These are phyloP conservation scores for Muschampia staudingeri DNA, from an alignment of 2,888 invertebrate genomes.

Conservation along the genomic window DNA sequence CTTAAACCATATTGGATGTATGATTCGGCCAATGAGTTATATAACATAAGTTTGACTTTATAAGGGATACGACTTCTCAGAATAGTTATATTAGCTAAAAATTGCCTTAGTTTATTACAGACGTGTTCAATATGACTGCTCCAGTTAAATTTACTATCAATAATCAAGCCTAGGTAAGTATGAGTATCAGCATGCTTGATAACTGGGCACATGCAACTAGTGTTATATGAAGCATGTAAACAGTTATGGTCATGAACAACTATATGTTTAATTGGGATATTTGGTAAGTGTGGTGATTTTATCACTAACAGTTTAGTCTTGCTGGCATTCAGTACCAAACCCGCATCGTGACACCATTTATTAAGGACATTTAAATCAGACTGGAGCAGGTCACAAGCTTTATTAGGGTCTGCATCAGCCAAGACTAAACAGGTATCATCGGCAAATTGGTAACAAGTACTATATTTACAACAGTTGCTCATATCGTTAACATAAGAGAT, in stretches of 20 bases:
- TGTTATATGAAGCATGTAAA: neutral
- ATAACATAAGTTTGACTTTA: neutral
- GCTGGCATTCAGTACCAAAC: neutral
- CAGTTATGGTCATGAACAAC: neutral
- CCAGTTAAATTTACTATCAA: neutral
- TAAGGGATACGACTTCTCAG: neutral
- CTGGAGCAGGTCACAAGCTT: neutral
- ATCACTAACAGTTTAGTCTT: neutral
- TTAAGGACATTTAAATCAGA: neutral
- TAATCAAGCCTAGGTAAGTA: neutral
- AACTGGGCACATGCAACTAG: neutral
- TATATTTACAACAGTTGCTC: neutral
- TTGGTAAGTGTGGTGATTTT: neutral
- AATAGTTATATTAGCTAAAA: slow-evolving; percentile 2
- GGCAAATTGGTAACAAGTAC: neutral
- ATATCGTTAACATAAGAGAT: neutral
- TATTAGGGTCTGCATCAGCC: neutral
- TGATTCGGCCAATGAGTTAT: neutral
- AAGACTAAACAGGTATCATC: neutral
- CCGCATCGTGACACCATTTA: slow-evolving; percentile 6
- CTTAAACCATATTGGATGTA: neutral
- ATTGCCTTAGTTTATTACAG: neutral
- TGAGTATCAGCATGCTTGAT: neutral
- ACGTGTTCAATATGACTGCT: neutral
- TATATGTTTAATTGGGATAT: neutral